phyloP scores from a whole-genome alignment of 2,888 invertebrate genomes.

The Acanthosepion esculentum region DNA sequence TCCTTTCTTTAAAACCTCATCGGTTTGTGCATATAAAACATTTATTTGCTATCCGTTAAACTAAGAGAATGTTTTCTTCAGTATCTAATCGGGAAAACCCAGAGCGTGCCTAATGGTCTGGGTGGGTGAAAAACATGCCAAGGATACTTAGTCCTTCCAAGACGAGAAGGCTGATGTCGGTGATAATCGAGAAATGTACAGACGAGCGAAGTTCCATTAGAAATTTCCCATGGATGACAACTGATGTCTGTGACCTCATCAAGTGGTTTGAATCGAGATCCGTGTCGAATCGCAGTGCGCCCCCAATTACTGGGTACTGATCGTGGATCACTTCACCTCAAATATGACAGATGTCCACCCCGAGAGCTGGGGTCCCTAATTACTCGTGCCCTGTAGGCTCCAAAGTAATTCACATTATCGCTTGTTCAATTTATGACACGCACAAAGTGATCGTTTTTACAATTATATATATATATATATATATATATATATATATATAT shows the following conservation, averaged over 20 bases:
- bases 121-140: no score
- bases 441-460: neutral
- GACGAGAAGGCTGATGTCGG: no score
- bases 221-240: neutral
- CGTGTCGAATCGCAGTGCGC: neutral
- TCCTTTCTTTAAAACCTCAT: no score
- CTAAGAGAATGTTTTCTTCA: no score
- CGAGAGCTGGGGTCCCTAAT: neutral
- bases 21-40: no score
- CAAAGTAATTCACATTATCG: neutral
- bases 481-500: neutral
- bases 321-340: neutral
- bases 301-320: neutral
- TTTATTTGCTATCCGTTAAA: no score
- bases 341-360: constrained; percentile 16
- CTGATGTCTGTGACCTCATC: neutral
- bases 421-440: constrained; percentile 16
- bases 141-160: no score
- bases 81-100: no score
- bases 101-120: no score
- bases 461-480: neutral
- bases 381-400: neutral
- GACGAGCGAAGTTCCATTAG: neutral
- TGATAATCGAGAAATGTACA: neutral
- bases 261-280: neutral